A percentile compares a stretch with the other conserved stretches of the same genome.
Conservation (phyloP, 2,113 vertebrate genomes). For the Pachycephala philippinensis region DNA sequence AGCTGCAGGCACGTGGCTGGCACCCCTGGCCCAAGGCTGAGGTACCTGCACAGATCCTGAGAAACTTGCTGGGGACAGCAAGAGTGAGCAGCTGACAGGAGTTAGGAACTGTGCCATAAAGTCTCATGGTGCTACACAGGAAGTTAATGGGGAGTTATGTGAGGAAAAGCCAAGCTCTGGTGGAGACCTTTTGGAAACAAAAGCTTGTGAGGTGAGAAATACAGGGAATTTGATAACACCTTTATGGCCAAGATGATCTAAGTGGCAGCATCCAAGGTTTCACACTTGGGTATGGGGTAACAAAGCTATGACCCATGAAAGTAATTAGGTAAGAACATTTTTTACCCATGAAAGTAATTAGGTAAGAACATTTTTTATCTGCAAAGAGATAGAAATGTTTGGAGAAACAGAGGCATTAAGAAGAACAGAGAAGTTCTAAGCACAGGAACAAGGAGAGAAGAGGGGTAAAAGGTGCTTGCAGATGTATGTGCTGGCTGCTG, state of each 20-base stretch:
- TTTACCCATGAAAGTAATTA: not conserved
- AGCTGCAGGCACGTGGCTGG: accelerated
- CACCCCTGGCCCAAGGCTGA: not conserved
- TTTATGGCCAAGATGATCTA: not conserved
- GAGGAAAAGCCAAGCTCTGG: not conserved
- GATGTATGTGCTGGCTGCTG: not conserved
- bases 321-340: not conserved
- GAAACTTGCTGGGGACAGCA: not conserved
- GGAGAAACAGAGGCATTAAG: not conserved
- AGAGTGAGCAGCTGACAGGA: not conserved
- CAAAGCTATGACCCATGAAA: not conserved
- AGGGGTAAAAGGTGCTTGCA: not conserved
- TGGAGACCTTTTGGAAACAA: not conserved
- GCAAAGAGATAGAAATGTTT: not conserved
- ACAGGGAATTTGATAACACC: too few species aligned
- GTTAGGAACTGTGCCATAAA: accelerated
- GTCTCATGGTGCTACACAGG: not conserved
- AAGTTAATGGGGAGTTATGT: accelerated
- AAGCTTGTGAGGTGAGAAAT: not conserved
- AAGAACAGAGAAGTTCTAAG: not conserved
- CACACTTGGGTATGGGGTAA: not conserved
- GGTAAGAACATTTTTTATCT: not conserved
- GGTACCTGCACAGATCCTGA: not conserved
- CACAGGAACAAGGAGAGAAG: not conserved
- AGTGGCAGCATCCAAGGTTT: not conserved